phyloP scores from a whole-genome alignment of 2,888 invertebrate genomes.

The Agelastica alni region DNA sequence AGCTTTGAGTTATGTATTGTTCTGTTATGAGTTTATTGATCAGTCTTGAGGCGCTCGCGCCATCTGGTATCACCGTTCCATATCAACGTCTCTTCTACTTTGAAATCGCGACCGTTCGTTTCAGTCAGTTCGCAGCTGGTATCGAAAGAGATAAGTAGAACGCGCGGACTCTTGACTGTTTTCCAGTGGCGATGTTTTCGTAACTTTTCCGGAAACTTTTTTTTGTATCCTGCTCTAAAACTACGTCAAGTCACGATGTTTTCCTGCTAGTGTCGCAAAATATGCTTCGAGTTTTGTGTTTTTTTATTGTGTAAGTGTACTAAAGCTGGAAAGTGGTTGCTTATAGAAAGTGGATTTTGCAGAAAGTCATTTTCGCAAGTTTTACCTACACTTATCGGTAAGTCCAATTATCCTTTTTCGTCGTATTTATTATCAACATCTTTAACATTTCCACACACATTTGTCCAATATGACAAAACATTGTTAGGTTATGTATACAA shows the following conservation, averaged over 20 bases:
- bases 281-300: conserved; percentile 51
- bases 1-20: conserved; percentile 5
- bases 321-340: conserved; percentile 52
- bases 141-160: conserved; percentile 46
- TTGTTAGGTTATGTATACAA: conserved; percentile 7
- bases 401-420: conserved; percentile 16
- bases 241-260: conserved; percentile 28
- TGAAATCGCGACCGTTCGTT: conserved; percentile 24
- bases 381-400: conserved; percentile 48
- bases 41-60: background rate
- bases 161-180: conserved; percentile 46
- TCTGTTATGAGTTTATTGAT: conserved; percentile 16
- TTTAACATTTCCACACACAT: background rate
- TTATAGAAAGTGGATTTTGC: conserved; percentile 54
- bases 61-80: conserved; percentile 26
- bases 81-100: conserved; percentile 27
- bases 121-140: conserved; percentile 51
- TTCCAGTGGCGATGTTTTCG: conserved; percentile 50
- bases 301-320: conserved; percentile 52
- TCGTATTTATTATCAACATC: background rate
- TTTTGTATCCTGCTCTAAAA: conserved; percentile 5
- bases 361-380: conserved; percentile 47
- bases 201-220: conserved; percentile 32
- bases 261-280: conserved; percentile 44
- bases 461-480: background rate